These are phyloP conservation scores for Syngnathus typhle DNA, from an alignment of 2,113 vertebrate species.

Conservation along the genomic window DNA sequence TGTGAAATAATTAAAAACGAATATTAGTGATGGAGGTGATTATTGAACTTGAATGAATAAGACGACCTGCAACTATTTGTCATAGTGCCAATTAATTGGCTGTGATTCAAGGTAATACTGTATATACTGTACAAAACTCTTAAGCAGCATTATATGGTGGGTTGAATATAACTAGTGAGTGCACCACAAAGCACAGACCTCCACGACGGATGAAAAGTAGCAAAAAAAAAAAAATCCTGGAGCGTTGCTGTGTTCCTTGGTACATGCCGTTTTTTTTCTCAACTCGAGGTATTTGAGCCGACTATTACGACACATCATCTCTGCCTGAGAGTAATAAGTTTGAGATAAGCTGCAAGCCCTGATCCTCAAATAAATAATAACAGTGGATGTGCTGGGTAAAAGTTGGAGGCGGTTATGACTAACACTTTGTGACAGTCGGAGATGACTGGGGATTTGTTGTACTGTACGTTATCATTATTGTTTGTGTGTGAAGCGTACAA, in stretches of 20 bases:
- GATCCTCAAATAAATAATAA: slow-evolving; percentile 51
- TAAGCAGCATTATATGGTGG: neutral
- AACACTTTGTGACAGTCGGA: slow-evolving; percentile 28
- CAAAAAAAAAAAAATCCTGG: neutral
- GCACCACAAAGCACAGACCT: neutral
- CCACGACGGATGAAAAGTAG: neutral
- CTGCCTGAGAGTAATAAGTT: slow-evolving; percentile 46
- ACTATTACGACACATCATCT: slow-evolving; percentile 31
- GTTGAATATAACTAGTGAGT: neutral
- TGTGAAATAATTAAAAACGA: no score
- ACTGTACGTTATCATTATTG: slow-evolving; percentile 19
- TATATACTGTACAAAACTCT: neutral
- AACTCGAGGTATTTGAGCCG: slow-evolving; percentile 33
- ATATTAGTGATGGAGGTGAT: neutral
- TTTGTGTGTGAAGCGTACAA: neutral
- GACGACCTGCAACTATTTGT: neutral
- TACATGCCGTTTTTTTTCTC: neutral
- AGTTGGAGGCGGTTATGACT: slow-evolving; percentile 25
- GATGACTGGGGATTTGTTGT: slow-evolving; percentile 11
- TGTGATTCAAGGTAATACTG: neutral
- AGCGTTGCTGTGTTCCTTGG: neutral
- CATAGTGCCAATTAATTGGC: neutral
- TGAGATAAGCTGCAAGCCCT: slow-evolving; percentile 40
- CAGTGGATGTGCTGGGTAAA: slow-evolving; percentile 27
- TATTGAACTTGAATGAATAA: neutral